Percentiles rank a stretch among this genome's conserved stretches.
Evolutionary conservation across 2,888 invertebrate genomes (phyloP).

Genomic region (Xylota sylvarum): DNA sequence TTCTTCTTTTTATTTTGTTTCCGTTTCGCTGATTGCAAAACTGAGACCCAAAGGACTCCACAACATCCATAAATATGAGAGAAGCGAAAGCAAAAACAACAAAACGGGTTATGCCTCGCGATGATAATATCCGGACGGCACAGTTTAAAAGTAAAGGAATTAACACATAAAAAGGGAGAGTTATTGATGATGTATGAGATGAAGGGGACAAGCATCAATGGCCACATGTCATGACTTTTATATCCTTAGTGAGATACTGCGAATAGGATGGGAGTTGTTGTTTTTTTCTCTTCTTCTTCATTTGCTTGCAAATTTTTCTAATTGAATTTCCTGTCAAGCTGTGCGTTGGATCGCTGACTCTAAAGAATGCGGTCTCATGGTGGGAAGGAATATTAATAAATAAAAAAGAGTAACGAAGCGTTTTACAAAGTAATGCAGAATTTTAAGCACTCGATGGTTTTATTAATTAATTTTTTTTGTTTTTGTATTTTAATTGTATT

Average conservation of each 20-base stretch:
- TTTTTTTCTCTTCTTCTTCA: not conserved
- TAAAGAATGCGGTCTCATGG: constrained; percentile 39
- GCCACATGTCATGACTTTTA: constrained; percentile 56
- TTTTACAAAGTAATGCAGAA: not conserved
- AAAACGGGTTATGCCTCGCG: constrained; percentile 24
- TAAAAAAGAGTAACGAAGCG: not conserved
- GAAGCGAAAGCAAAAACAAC: constrained; percentile 19
- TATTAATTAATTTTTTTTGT: too few relatives aligned
- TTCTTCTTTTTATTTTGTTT: constrained; percentile 23
- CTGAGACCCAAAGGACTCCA: constrained; percentile 53
- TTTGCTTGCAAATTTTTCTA: constrained; percentile 37
- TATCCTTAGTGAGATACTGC: constrained; percentile 54
- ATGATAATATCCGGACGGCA: constrained; percentile 50
- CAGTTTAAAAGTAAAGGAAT: constrained; percentile 37
- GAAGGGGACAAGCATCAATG: constrained; percentile 55
- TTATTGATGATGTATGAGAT: constrained; percentile 60
- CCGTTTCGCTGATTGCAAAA: constrained; percentile 24
- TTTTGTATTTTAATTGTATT: too few relatives aligned
- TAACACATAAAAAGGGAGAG: constrained; percentile 61
- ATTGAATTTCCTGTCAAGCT: constrained; percentile 47
- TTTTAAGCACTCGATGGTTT: not conserved
- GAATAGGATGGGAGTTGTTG: constrained; percentile 22
- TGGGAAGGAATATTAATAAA: constrained; percentile 13
- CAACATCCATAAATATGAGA: constrained; percentile 55
- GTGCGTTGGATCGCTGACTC: constrained; percentile 44